A percentile compares a stretch with the other conserved stretches of the same genome.
Evolutionary conservation across 1,140 invertebrate genomes (phyloP).

Genomic region (Dinoponera quadriceps): DNA sequence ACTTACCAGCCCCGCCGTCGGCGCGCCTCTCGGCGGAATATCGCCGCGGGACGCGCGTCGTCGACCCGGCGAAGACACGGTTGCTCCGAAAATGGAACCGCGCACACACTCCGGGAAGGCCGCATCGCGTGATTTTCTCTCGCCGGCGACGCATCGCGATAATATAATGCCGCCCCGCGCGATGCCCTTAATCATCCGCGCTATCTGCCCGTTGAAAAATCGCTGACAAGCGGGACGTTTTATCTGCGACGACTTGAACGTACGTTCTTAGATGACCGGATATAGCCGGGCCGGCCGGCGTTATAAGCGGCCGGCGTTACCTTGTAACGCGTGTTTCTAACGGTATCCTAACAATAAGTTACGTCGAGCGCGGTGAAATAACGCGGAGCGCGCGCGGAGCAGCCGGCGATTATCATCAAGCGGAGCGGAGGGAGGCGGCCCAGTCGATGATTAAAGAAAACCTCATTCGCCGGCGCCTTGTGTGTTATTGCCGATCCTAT

Average conservation of each 20-base stretch:
- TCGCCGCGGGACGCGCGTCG: not conserved
- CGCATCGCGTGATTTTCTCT: not conserved
- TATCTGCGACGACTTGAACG: conserved; percentile 49
- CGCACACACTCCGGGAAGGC: not conserved
- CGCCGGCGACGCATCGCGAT: conserved; percentile 6
- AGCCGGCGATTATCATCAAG: conserved; percentile 51
- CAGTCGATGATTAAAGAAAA: conserved; percentile 60
- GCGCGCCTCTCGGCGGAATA: conserved; percentile 21
- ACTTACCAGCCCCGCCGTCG: conserved; percentile 14
- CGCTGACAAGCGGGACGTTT: conserved; percentile 45
- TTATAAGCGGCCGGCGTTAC: conserved; percentile 8
- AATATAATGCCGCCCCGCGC: not conserved
- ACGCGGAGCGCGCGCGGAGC: conserved; percentile 30
- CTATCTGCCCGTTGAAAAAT: conserved; percentile 49
- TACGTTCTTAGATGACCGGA: conserved; percentile 56
- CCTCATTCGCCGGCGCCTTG: conserved; percentile 57
- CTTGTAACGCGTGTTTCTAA: conserved; percentile 48
- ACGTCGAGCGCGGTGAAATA: conserved; percentile 53
- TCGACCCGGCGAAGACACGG: conserved; percentile 35
- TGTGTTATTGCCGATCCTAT: conserved; percentile 61
- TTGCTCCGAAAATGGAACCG: conserved; percentile 3
- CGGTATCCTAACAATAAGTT: conserved; percentile 59
- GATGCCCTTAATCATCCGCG: conserved; percentile 2
- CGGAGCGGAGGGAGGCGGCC: not conserved
- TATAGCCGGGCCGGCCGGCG: conserved; percentile 15